Percentiles rank a stretch among this genome's conserved stretches.
These are phyloP conservation scores for Pavo muticus DNA, from an alignment of 2,113 vertebrate genomes.

Conservation along the genomic window DNA sequence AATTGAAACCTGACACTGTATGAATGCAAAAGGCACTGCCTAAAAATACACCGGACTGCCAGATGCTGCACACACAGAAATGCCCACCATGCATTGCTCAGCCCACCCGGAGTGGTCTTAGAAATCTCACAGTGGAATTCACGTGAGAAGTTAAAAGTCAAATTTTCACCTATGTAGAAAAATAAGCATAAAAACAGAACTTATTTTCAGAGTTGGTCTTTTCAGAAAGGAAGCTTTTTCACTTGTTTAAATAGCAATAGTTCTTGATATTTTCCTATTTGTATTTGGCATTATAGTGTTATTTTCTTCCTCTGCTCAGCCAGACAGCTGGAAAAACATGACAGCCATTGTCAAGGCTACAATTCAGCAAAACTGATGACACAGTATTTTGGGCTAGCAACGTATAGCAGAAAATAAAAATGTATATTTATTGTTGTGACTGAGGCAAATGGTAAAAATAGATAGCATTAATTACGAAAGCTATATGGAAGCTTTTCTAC, in stretches of 20 bases:
- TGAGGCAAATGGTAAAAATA: constrained; percentile 33
- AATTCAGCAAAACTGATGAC: not conserved
- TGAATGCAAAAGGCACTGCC: not conserved
- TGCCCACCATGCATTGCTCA: not conserved
- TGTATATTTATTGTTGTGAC: not conserved
- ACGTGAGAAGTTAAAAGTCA: not conserved
- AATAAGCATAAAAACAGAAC: not conserved
- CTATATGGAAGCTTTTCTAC: not conserved
- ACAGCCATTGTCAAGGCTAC: not conserved
- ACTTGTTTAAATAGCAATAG: not conserved
- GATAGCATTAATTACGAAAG: constrained; percentile 32
- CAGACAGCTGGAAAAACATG: constrained; percentile 32
- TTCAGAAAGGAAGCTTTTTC: not conserved
- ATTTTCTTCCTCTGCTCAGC: not conserved
- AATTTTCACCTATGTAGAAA: not conserved
- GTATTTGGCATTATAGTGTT: not conserved
- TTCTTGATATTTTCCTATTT: not conserved
- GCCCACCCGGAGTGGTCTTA: not conserved
- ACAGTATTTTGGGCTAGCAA: not conserved
- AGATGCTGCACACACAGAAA: not conserved
- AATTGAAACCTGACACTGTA: not conserved
- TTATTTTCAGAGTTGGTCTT: not conserved
- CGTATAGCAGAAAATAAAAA: constrained; percentile 10
- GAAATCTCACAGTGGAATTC: not conserved
- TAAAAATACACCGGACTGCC: not conserved